Conservation (phyloP, 1,140 invertebrate species). For the Drosophila ficusphila region DNA sequence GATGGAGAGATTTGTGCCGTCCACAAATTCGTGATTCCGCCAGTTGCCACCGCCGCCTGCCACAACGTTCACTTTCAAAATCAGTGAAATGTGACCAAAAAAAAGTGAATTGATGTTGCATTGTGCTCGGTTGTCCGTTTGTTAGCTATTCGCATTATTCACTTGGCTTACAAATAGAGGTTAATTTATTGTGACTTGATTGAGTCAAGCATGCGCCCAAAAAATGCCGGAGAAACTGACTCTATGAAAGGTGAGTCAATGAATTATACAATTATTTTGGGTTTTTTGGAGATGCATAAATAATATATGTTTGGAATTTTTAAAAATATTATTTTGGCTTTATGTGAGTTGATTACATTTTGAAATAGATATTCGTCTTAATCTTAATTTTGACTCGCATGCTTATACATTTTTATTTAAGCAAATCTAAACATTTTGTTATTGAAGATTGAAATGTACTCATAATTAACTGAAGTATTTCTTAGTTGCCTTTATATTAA, state of each 20-base stretch:
- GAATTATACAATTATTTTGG: slow-evolving; percentile 35
- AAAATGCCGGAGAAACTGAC: slow-evolving; percentile 61
- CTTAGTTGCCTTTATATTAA: no score
- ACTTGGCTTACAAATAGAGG: slow-evolving; percentile 80
- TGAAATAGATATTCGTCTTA: no score
- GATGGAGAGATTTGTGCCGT: slow-evolving; percentile 20
- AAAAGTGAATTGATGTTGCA: slow-evolving; percentile 64
- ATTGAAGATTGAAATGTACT: no score
- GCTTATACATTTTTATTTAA: no score
- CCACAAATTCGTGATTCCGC: slow-evolving; percentile 74
- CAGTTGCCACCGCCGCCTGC: slow-evolving; percentile 48
- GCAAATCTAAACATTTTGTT: no score
- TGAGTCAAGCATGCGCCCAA: slow-evolving; percentile 60
- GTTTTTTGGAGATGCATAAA: background rate
- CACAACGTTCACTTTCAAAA: slow-evolving; percentile 79
- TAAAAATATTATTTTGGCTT: background rate
- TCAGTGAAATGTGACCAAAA: slow-evolving; percentile 81
- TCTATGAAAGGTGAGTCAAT: slow-evolving; percentile 23
- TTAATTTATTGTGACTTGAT: slow-evolving; percentile 77
- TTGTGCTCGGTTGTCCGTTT: slow-evolving; percentile 65
- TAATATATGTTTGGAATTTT: background rate
- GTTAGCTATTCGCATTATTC: slow-evolving; percentile 78
- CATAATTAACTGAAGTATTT: no score
- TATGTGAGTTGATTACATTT: no score
- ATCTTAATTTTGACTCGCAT: no score